Base-by-base conservation (phyloP, 2,113 vertebrate genomes). In the Ammodytes dubius region DNA sequence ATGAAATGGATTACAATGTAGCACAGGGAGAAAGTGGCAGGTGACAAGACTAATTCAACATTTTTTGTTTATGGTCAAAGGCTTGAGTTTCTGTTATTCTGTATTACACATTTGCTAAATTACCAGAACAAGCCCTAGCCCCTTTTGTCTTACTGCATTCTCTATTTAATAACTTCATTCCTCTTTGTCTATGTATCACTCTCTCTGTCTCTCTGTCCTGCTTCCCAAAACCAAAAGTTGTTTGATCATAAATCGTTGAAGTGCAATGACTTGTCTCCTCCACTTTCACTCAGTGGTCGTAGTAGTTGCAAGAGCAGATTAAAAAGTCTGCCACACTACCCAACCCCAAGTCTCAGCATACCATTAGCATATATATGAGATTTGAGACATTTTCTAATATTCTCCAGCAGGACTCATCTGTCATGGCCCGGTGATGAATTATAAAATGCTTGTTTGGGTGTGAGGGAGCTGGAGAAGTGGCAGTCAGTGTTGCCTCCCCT, bases 321-420 rank as follows among this genome's bases (percentile, higher is more conserved):
- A 99, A 98, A 98, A 98, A 97, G 95, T 96, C 96, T 90, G 54
- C 95, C 96, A 95, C 95, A 95, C 95, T 94, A 84, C 92, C 96
- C 95, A 95, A 95, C 95, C 95, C n/a, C n/a, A n/a, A 87, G 96
- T 95, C 95, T 95, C 96, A 96, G 98, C 97, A 99, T 98, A 98
- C 96, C 94, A 99, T 99, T 99, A 99, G 98, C 98, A 99, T 99
- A 99, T 99, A 99, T 99, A 99, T 99, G 97, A 99, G 98, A 99
- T 99, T 98, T 97, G 97, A 98, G 98, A 99, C 98, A 99, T 99
- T 99, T 99, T 99, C 96, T 99, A 99, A 99, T 99, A 99, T 99
- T 99, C 97, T 98, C 95, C 95, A 96, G 97, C 97, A 97, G 97
- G 97, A 98, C 97, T 98, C 98, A 97, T 99, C 98, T 99, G 98